phyloP scores from a whole-genome alignment of 2,888 invertebrate genomes.

The Tachina fera region DNA sequence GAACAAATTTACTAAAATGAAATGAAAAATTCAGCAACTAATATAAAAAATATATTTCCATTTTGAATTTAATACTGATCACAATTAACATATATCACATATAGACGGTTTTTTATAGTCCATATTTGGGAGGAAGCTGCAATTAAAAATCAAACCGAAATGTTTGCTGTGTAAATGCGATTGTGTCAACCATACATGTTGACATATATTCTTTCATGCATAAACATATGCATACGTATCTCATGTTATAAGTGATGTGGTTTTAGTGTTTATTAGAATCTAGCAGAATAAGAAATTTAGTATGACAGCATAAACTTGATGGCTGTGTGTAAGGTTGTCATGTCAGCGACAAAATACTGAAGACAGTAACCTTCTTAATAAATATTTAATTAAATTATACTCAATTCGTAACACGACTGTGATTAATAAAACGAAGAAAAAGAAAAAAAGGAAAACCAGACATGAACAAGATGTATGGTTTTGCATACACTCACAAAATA shows the following conservation, averaged over 20 bases:
- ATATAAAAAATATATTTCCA: too few species aligned
- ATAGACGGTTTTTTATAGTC: too few species aligned
- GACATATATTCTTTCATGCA: not conserved
- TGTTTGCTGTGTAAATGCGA: too few species aligned
- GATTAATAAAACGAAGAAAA: slow-evolving; percentile 48
- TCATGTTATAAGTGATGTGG: slow-evolving; percentile 1
- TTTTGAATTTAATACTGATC: too few species aligned
- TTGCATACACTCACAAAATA: not conserved
- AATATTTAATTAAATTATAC: slow-evolving; percentile 67
- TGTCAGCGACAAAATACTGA: slow-evolving; percentile 33
- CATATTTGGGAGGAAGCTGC: too few species aligned
- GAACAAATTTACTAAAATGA: too few species aligned
- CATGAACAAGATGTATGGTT: slow-evolving; percentile 16
- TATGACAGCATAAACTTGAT: slow-evolving; percentile 40
- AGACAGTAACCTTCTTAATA: slow-evolving; percentile 55
- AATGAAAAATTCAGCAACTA: too few species aligned
- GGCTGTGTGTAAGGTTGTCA: slow-evolving; percentile 16
- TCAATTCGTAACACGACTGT: slow-evolving; percentile 46
- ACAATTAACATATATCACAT: too few species aligned
- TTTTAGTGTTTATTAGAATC: too few species aligned
- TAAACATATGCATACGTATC: not conserved
- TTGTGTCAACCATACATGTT: not conserved
- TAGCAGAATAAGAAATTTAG: too few species aligned
- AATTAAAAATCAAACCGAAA: too few species aligned
- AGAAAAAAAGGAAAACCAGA: not conserved